Evolutionary conservation across 2,113 vertebrate genomes (phyloP), one percentile per base, ranked within the genome.

Genomic region (Elgaria multicarinata): DNA sequence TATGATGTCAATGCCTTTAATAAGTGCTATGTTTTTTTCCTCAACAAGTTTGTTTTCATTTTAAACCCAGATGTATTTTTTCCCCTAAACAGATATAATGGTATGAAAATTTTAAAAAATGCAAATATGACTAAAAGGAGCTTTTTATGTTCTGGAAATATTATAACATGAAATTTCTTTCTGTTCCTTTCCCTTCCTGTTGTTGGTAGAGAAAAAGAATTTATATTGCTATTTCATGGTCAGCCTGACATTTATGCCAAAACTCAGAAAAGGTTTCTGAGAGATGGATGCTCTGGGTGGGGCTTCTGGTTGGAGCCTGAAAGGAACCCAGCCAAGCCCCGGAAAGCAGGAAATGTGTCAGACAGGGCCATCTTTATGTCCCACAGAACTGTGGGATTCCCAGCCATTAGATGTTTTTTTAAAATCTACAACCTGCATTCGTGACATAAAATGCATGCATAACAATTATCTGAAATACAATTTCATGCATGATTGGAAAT

Each of bases 201-300:
- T 95, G 87, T 94, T 90, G 87, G 89, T 94, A 95, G 95, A 88
- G 89, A 91, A 90, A 93, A 94, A 94, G 92, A 93, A 93, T 96
- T 95, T 94, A 92, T 93, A 96, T 93, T 90, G 94, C 93, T 94
- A 90, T 94, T 96, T 93, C 91, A 91, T 95, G 90, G 92, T 92
- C 95, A 96, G 91, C 69, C 87, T 92, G 90, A 90, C 90, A 42
- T 95, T 93, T 91, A 91, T 94, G 90, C 88, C 94, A 89, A 96
- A 91, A 96, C 93, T 95, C 93, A 94, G 92, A 89, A 87, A 86
- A 71, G 62, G n/a, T n/a, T 92, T 66, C 53, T 93, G 44, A 89
- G 80, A 71, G 58, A 55, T 85, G 22, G 71, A 50, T 53, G 22
- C 71, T 77, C 86, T 72, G 33, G 88, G 85, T 42, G 84, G 42